Evolutionary conservation across 2,888 invertebrate species (phyloP), one percentile per base, ranked within the genome.

Genomic region (Sphaeridia pumilis): DNA sequence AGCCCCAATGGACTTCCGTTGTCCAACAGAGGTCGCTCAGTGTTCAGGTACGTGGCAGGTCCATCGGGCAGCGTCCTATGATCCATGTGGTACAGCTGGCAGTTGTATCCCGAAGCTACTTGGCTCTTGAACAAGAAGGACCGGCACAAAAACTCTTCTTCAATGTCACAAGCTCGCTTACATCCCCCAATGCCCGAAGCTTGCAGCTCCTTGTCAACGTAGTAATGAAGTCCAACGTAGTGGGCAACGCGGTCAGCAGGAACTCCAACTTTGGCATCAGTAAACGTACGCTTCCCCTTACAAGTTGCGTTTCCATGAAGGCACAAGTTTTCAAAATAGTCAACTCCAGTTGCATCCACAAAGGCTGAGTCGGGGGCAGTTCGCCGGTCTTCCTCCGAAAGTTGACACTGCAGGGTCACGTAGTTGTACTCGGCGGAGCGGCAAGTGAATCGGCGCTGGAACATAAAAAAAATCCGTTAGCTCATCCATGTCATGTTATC

Each of bases 371-470:
- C 87, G 1, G 85, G 85, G 2, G 86, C 87, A 2, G 89, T 85
- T 58, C 92, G 78, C 17, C 92, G 75, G 70, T 93, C 92, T 2
- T 87, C 83, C 69, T 92, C 90, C 68, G 88, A 87, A 36, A 93
- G 77, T 59, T 89, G 85, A 67, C 92, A 93, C 67, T 90, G 83
- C 71, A 92, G 81, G 55, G 87, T 88, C 57, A 87, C 85, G 73
- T 92, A 92, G 71, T 92, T 90, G 72, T 92, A 93, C 71, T 92
- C 90, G 35, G 86, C 86, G 0, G 90, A 90, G 7, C 92, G 83
- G 68, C 92, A 93, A 14, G 83, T 82, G 71, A 92, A 92, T 49
- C 89, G 84, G 71, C 87, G 86, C 81, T 84, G 71, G 49, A 73
- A 71, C 67, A 48, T 50, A 58, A 46, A 42, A 41, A 35, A 53